These are phyloP conservation scores for Callospermophilus lateralis DNA, from an alignment of 2,113 vertebrate species.

Conservation along the genomic window DNA sequence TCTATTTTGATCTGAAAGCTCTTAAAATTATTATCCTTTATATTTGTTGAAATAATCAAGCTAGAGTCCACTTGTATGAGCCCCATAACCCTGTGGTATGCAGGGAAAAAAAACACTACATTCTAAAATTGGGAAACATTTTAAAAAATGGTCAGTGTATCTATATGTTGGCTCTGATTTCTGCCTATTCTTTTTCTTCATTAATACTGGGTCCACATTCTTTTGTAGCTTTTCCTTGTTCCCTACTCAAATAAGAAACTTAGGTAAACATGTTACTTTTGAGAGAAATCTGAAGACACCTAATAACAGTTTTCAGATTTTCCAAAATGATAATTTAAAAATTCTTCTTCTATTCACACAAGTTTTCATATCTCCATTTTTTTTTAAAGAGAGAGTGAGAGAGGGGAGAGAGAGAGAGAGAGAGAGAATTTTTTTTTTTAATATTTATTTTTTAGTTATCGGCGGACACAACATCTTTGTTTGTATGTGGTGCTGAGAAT, in stretches of 20 bases:
- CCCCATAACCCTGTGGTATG: background rate
- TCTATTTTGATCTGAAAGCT: constrained; percentile 11
- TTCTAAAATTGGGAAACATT: constrained; percentile 24
- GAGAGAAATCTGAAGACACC: background rate
- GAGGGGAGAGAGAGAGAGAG: too few relatives aligned
- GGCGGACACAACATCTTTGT: too few relatives aligned
- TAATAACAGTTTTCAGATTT: constrained; percentile 54
- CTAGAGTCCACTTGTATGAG: background rate
- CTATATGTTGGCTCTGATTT: background rate
- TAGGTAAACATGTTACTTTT: background rate
- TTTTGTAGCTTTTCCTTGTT: background rate
- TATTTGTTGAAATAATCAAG: background rate
- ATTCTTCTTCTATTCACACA: constrained; percentile 10
- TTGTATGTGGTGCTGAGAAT: too few relatives aligned
- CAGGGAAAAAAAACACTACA: background rate
- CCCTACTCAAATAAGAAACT: background rate
- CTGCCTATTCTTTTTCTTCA: background rate
- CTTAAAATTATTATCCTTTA: background rate
- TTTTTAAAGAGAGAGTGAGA: too few relatives aligned
- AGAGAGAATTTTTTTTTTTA: too few relatives aligned
- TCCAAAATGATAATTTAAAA: background rate
- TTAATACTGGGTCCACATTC: background rate
- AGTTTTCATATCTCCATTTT: constrained; percentile 71
- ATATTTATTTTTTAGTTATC: too few relatives aligned
- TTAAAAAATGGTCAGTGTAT: background rate